Conservation (phyloP, 2,797 vertebrate species). For the Holocentrus rufus region DNA sequence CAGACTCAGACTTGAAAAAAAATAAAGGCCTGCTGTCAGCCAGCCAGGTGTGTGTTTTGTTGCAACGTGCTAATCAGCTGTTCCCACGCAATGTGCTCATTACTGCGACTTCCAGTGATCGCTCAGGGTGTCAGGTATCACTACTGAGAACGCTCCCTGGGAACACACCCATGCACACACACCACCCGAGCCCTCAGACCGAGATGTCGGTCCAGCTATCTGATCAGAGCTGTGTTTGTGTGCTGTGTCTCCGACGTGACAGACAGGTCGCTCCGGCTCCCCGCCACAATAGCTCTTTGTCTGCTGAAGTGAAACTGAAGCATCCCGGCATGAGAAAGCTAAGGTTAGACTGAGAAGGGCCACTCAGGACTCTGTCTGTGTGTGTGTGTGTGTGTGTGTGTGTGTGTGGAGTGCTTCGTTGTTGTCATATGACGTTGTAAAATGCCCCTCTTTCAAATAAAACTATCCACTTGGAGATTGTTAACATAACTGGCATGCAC, state of each 20-base stretch:
- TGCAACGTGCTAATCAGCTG: constrained; percentile 31
- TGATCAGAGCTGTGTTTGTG: constrained; percentile 24
- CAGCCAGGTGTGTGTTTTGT: constrained; percentile 19
- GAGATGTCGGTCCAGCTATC: constrained; percentile 5
- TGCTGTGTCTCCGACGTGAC: constrained; percentile 37
- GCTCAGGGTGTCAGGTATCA: constrained; percentile 51
- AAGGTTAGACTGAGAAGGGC: constrained; percentile 1
- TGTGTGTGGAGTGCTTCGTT: background rate
- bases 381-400: background rate
- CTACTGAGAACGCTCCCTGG: constrained; percentile 12
- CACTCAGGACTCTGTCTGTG: background rate
- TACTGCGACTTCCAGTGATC: constrained; percentile 26
- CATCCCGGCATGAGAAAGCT: background rate
- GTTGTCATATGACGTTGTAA: background rate
- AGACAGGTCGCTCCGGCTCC: constrained; percentile 18
- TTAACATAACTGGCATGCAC: background rate
- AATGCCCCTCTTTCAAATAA: no score
- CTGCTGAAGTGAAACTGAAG: constrained; percentile 47
- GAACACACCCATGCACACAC: constrained; percentile 23
- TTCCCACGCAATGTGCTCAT: constrained; percentile 55
- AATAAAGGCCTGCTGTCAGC: constrained; percentile 11
- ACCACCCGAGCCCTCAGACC: constrained; percentile 24
- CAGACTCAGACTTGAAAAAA: background rate
- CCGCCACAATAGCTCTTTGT: constrained; percentile 53
- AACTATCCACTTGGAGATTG: background rate